phyloP scores from a whole-genome alignment of 2,113 vertebrate genomes.

The Scopus umbretta region DNA sequence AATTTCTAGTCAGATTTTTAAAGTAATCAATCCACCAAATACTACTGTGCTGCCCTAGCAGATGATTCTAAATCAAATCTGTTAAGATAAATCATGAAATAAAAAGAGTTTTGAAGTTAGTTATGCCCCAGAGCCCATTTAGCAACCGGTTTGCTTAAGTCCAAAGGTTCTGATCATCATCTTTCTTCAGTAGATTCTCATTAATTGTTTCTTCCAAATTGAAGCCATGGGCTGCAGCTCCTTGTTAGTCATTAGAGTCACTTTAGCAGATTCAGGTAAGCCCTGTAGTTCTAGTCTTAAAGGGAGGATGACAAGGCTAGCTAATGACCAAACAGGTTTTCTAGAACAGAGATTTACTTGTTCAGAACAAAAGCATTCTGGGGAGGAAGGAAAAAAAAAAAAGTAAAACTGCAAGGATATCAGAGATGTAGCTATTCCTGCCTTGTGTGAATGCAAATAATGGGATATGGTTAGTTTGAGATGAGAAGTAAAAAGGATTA shows the following conservation, averaged over 20 bases:
- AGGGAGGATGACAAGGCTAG: not conserved
- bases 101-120: not conserved
- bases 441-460: not conserved
- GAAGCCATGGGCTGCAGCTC: not conserved
- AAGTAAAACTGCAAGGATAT: not conserved
- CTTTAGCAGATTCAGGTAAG: not conserved
- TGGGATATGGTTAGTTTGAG: not conserved
- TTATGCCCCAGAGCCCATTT: not conserved
- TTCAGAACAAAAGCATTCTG: not conserved
- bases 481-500: not conserved
- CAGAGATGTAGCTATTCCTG: not conserved
- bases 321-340: not conserved
- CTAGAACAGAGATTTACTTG: not conserved
- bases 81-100: not conserved
- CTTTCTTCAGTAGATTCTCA: not conserved
- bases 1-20: not conserved
- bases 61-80: not conserved
- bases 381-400: not conserved
- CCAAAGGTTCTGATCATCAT: not conserved
- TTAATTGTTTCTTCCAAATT: not conserved
- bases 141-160: not conserved
- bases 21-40: not conserved
- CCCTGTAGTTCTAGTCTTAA: not conserved
- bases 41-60: not conserved
- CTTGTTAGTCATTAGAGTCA: not conserved